Evolutionary conservation across 1,140 invertebrate genomes (phyloP).

Genomic region (Drosophila simulans): DNA sequence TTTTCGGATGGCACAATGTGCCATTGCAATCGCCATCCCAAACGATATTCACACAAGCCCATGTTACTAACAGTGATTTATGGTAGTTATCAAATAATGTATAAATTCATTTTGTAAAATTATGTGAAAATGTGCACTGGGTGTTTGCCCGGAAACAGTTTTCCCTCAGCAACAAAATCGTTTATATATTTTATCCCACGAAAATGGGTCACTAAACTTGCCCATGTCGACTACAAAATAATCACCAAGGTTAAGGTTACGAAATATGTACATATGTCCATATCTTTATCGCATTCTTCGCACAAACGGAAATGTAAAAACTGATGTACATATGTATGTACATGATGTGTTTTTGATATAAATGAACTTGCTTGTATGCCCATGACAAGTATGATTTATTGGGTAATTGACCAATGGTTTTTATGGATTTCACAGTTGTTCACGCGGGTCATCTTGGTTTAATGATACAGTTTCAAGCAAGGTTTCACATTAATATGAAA

Average conservation of each 20-base stretch:
- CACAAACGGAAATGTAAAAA: not conserved
- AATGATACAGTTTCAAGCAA: not conserved
- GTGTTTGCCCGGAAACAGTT: no score
- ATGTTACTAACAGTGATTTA: constrained; percentile 21
- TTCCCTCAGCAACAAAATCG: no score
- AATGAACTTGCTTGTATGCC: not conserved
- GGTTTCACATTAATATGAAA: not conserved
- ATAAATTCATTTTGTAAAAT: not conserved
- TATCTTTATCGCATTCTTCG: not conserved
- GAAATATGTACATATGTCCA: not conserved
- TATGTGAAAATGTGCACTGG: no score
- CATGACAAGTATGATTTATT: not conserved
- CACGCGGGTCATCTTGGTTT: no score
- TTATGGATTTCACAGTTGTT: no score
- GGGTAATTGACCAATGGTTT: not conserved
- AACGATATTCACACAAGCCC: constrained; percentile 7
- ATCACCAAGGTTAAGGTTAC: constrained; percentile 3
- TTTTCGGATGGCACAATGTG: constrained; percentile 48
- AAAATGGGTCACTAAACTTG: not conserved
- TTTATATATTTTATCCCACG: not conserved
- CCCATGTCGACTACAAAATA: not conserved
- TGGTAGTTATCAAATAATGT: not conserved
- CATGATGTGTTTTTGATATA: not conserved
- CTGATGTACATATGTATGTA: not conserved
- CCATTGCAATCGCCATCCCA: constrained; percentile 49